Evolutionary conservation across 1,140 invertebrate genomes (phyloP).

Genomic region (Brachionus rubens): DNA sequence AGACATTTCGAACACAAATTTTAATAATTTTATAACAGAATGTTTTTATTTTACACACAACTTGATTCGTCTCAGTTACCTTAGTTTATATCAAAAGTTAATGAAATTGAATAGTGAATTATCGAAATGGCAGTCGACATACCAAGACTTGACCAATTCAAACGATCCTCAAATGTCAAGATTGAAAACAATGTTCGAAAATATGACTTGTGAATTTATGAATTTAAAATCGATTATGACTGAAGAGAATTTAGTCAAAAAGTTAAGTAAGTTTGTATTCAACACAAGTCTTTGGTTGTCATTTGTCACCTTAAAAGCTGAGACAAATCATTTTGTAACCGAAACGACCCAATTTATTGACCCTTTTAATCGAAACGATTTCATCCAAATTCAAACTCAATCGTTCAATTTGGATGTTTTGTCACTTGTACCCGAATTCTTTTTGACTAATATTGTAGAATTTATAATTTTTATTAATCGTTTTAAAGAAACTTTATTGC

Average conservation of each 20-base stretch:
- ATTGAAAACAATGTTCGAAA: constrained; percentile 56
- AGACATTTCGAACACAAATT: constrained; percentile 61
- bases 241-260: constrained; percentile 69
- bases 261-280: constrained; percentile 72
- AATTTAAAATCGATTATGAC: constrained; percentile 68
- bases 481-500: constrained; percentile 60
- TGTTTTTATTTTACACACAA: constrained; percentile 85
- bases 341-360: neutral
- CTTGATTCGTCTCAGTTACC: constrained; percentile 76
- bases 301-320: constrained; percentile 67
- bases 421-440: constrained; percentile 80
- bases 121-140: constrained; percentile 69
- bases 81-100: constrained; percentile 74
- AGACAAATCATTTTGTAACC: constrained; percentile 21
- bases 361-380: neutral
- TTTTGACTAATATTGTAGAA: constrained; percentile 80
- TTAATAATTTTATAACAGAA: constrained; percentile 81
- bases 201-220: constrained; percentile 57
- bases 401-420: constrained; percentile 50
- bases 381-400: constrained; percentile 52
- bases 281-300: constrained; percentile 78
- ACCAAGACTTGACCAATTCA: constrained; percentile 63
- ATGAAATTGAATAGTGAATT: constrained; percentile 69
- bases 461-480: constrained; percentile 72
- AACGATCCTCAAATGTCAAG: constrained; percentile 51